Percentiles rank a stretch among this genome's conserved stretches.
These are phyloP conservation scores for Papilio glaucus DNA, from an alignment of 1,140 invertebrate genomes.

Conservation along the genomic window DNA sequence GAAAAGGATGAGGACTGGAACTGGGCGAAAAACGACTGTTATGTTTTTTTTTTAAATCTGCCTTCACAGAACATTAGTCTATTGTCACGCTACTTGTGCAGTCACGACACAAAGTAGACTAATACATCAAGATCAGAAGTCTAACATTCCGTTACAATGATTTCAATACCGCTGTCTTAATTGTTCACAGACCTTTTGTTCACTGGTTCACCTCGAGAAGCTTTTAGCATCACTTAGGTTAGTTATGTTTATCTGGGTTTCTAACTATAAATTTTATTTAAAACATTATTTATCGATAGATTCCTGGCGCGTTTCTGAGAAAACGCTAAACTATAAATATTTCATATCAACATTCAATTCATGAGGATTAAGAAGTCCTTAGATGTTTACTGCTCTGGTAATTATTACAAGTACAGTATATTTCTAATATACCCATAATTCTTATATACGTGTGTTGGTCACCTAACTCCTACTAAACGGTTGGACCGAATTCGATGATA, in stretches of 20 bases:
- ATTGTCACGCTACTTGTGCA: background rate
- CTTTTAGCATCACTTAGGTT: background rate
- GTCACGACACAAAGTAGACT: background rate
- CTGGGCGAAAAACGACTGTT: too few relatives aligned
- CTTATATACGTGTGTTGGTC: too few relatives aligned
- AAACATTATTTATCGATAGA: background rate
- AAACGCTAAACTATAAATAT: too few relatives aligned
- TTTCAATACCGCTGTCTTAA: background rate
- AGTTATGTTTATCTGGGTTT: background rate
- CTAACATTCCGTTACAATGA: background rate
- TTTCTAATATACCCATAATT: too few relatives aligned
- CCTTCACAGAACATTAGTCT: background rate
- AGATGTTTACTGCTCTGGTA: too few relatives aligned
- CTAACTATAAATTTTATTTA: constrained; percentile 24
- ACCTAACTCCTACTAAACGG: too few relatives aligned
- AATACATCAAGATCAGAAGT: background rate
- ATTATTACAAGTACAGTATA: too few relatives aligned
- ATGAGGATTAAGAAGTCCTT: too few relatives aligned
- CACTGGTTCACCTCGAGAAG: background rate
- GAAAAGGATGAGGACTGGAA: too few relatives aligned
- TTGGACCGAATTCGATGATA: too few relatives aligned
- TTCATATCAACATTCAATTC: too few relatives aligned
- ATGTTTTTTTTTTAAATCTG: too few relatives aligned
- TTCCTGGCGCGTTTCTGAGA: background rate
- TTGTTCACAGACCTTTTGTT: background rate